These are phyloP conservation scores for Tragelaphus oryx DNA, from an alignment of 2,797 vertebrate species.

Conservation along the genomic window DNA sequence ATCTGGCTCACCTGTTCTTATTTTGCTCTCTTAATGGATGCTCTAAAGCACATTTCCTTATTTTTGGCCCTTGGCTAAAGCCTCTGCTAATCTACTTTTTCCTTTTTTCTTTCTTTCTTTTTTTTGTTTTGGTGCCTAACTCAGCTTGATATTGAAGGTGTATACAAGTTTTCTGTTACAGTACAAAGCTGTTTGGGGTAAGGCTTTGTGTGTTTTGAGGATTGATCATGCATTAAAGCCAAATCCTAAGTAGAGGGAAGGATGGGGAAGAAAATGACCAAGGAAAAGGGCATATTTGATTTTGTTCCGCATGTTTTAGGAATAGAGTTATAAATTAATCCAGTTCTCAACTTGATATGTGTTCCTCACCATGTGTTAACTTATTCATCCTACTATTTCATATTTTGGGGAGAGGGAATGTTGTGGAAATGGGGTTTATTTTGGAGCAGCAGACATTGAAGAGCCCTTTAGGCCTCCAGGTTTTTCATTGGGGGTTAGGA, in stretches of 20 bases:
- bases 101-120: neutral
- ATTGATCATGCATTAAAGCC: neutral
- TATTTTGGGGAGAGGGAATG: neutral
- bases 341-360: neutral
- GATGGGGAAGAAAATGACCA: neutral
- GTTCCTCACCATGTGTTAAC: neutral
- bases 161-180: slow-evolving; percentile 9
- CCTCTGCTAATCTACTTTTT: neutral
- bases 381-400: neutral
- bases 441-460: neutral
- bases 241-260: neutral
- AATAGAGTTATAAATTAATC: slow-evolving; percentile 29
- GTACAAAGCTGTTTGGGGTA: neutral
- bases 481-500: neutral
- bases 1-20: neutral
- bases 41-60: neutral
- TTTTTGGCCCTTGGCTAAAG: neutral
- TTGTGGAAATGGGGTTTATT: neutral
- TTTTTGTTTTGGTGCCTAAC: neutral
- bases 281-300: neutral
- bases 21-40: neutral
- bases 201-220: neutral
- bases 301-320: neutral
- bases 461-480: neutral
- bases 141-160: neutral